A percentile compares a stretch with the other conserved stretches of the same genome.
These are phyloP conservation scores for Drosophila cognata DNA, from an alignment of 2,888 invertebrate genomes.

Conservation along the genomic window DNA sequence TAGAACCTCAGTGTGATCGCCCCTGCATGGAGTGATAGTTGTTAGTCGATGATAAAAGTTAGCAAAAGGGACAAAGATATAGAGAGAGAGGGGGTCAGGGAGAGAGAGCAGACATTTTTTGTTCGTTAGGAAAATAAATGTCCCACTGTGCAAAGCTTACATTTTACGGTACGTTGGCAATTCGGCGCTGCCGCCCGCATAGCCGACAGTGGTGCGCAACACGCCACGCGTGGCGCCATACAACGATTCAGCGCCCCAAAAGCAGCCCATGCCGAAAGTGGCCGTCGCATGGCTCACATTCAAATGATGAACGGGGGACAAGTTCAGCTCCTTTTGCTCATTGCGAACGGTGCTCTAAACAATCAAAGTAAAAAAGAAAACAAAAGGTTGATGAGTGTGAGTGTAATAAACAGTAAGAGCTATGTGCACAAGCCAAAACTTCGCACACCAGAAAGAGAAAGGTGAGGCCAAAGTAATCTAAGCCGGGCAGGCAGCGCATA, in stretches of 20 bases:
- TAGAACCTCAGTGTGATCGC: constrained; percentile 97
- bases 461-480: constrained; percentile 62
- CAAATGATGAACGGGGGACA: constrained; percentile 80
- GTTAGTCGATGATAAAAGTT: constrained; percentile 54
- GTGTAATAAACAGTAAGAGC: neutral
- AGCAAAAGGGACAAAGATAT: constrained; percentile 25
- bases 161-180: constrained; percentile 94
- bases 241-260: constrained; percentile 95
- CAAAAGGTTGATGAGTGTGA: constrained; percentile 9
- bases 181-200: constrained; percentile 93
- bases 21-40: constrained; percentile 86
- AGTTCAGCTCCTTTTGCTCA: constrained; percentile 83
- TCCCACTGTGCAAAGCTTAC: constrained; percentile 87
- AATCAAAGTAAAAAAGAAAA: constrained; percentile 1
- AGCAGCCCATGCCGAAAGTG: constrained; percentile 97
- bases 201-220: constrained; percentile 96
- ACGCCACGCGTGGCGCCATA: constrained; percentile 91
- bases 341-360: constrained; percentile 82
- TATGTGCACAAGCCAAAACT: constrained; percentile 18
- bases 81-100: neutral
- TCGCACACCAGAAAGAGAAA: constrained; percentile 70
- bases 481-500: constrained; percentile 68
- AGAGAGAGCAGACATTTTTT: constrained; percentile 20
- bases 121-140: constrained; percentile 54
- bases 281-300: constrained; percentile 86